Conservation (phyloP, 2,797 vertebrate species). For the Cryptoblepharus egeriae region DNA sequence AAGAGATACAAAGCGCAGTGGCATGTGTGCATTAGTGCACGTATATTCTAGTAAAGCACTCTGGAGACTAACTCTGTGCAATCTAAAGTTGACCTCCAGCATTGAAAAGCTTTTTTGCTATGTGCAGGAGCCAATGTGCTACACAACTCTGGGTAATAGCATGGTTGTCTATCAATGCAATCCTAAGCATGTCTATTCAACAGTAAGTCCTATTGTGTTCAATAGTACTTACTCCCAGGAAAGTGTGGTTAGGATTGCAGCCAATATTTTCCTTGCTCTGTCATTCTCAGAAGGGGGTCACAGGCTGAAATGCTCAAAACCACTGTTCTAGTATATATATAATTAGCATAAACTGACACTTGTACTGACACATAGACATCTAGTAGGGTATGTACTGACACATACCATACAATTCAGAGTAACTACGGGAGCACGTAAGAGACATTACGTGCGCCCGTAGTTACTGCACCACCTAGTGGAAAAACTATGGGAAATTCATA, state of each 20-base stretch:
- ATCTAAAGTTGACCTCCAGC: neutral
- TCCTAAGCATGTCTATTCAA: no score
- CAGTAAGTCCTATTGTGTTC: no score
- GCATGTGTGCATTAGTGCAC: neutral
- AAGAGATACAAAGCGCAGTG: neutral
- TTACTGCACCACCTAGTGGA: no score
- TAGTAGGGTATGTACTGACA: no score
- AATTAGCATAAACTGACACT: neutral
- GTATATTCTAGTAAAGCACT: neutral
- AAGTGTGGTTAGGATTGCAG: no score
- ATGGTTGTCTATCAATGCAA: neutral
- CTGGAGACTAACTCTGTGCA: neutral
- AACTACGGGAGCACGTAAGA: no score
- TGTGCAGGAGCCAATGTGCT: neutral
- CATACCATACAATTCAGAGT: no score
- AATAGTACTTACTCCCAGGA: no score
- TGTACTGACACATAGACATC: neutral
- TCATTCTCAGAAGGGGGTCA: no score
- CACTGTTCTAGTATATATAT: neutral
- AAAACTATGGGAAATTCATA: no score
- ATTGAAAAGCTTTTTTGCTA: neutral
- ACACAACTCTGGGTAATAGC: neutral
- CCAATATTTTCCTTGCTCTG: neutral
- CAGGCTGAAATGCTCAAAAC: no score
- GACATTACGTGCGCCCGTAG: no score